Conservation (phyloP, 2,113 vertebrate genomes). For the Xiphias gladius region DNA sequence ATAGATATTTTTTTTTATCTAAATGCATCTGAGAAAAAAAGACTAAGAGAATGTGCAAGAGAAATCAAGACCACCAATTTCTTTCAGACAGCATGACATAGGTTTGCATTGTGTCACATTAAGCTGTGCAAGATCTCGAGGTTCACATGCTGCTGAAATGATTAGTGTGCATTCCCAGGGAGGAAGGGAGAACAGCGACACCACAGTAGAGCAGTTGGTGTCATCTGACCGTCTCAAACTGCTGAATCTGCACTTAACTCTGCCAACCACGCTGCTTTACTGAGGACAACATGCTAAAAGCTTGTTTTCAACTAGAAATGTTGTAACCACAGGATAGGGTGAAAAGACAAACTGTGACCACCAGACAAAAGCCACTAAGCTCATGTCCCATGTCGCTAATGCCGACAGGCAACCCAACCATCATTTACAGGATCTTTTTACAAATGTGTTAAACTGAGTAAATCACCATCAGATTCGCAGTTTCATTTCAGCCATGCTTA, state of each 20-base stretch:
- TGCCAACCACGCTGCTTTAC: conserved; percentile 19
- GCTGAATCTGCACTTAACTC: conserved; percentile 62
- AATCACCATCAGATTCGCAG: neutral
- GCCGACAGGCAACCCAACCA: neutral
- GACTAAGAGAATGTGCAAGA: neutral
- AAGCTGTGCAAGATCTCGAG: conserved; percentile 4
- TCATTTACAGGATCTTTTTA: conserved; percentile 13
- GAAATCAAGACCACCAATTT: neutral
- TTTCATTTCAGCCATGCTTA: neutral
- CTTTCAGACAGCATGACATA: neutral
- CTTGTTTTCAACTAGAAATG: neutral
- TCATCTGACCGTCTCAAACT: conserved; percentile 68
- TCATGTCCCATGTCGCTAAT: neutral
- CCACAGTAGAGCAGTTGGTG: conserved; percentile 18
- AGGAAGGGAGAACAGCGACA: conserved; percentile 21
- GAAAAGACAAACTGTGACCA: conserved; percentile 6
- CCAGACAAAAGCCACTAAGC: conserved; percentile 5
- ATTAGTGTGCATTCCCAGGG: conserved; percentile 42
- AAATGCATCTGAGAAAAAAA: neutral
- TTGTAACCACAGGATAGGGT: neutral
- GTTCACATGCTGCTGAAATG: conserved; percentile 43
- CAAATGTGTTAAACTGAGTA: neutral
- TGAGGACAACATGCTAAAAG: conserved; percentile 10
- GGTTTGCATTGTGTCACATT: conserved; percentile 22
- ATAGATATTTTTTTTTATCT: no score